phyloP scores from a whole-genome alignment of 2,888 invertebrate genomes.

The Caenorhabditis macrosperma region DNA sequence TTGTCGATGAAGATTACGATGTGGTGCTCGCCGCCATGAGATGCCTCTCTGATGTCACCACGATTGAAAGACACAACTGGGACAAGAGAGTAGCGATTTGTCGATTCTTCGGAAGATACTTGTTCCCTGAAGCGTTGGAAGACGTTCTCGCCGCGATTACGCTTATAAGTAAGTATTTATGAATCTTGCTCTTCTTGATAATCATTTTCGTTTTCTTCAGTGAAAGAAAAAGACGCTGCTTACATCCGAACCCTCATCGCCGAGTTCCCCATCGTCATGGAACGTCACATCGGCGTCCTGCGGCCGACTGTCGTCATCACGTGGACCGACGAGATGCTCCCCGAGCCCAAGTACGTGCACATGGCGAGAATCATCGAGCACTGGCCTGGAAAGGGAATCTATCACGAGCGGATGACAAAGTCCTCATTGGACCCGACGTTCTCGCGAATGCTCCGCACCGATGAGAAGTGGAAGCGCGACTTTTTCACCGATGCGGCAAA shows the following conservation, averaged over 20 bases:
- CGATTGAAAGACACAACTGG: neutral
- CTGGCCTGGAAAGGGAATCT: neutral
- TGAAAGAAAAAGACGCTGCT: neutral
- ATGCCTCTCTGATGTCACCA: neutral
- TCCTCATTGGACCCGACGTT: neutral
- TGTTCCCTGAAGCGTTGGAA: conserved; percentile 1
- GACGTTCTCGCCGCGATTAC: neutral
- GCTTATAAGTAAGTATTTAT: neutral
- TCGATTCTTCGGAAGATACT: neutral
- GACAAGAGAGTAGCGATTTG: neutral
- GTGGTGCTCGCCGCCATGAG: neutral
- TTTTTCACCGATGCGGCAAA: conserved; percentile 7
- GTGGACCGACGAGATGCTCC: conserved; percentile 1
- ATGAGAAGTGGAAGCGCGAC: conserved; percentile 9
- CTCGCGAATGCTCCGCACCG: neutral
- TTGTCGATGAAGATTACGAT: neutral
- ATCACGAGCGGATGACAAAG: neutral
- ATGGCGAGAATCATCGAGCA: conserved; percentile 15
- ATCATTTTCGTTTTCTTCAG: too few species aligned
- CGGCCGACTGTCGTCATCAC: neutral
- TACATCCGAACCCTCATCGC: conserved; percentile 5
- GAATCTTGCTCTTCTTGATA: too few species aligned
- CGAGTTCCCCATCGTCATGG: neutral
- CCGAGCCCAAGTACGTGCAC: conserved; percentile 4
- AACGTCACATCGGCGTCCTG: conserved; percentile 6